Evolutionary conservation across 2,797 vertebrate species (phyloP).

Genomic region (Columba guinea): DNA sequence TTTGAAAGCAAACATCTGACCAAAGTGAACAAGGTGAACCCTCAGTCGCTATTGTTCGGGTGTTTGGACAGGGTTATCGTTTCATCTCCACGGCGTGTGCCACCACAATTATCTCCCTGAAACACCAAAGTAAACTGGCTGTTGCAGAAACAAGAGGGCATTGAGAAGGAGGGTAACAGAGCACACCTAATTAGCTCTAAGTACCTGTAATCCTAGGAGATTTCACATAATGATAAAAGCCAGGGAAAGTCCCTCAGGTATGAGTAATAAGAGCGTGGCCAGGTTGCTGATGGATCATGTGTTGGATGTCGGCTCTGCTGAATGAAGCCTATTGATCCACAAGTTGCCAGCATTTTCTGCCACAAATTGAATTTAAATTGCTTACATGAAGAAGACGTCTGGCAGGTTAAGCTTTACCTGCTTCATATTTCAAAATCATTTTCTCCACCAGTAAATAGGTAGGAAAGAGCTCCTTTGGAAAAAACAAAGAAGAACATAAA

Average conservation of each 20-base stretch:
- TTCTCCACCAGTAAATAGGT: background rate
- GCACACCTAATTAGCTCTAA: slow-evolving; percentile 94
- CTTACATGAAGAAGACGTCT: slow-evolving; percentile 65
- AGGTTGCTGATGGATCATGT: slow-evolving; percentile 86
- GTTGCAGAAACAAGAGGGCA: slow-evolving; percentile 78
- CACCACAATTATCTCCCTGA: slow-evolving; percentile 75
- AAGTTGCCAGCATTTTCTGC: slow-evolving; percentile 69
- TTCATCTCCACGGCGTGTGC: slow-evolving; percentile 52
- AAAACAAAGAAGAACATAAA: background rate
- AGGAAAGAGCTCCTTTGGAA: slow-evolving; percentile 35
- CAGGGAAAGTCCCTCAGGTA: slow-evolving; percentile 83
- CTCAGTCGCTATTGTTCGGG: slow-evolving; percentile 71
- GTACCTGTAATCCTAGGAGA: slow-evolving; percentile 96
- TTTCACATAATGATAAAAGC: slow-evolving; percentile 84
- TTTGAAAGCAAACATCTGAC: slow-evolving; percentile 56
- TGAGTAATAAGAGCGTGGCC: slow-evolving; percentile 80
- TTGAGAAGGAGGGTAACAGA: slow-evolving; percentile 86
- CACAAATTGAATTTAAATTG: slow-evolving; percentile 82
- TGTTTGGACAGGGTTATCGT: too few species aligned
- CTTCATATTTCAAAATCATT: slow-evolving; percentile 65
- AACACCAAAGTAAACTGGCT: slow-evolving; percentile 72
- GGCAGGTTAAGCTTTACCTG: slow-evolving; percentile 76
- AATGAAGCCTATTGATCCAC: slow-evolving; percentile 89
- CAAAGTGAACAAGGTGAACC: slow-evolving; percentile 70
- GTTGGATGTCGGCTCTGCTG: slow-evolving; percentile 82